phyloP scores from a whole-genome alignment of 2,113 vertebrate species.

The Rhinopomastus cyanomelas region DNA sequence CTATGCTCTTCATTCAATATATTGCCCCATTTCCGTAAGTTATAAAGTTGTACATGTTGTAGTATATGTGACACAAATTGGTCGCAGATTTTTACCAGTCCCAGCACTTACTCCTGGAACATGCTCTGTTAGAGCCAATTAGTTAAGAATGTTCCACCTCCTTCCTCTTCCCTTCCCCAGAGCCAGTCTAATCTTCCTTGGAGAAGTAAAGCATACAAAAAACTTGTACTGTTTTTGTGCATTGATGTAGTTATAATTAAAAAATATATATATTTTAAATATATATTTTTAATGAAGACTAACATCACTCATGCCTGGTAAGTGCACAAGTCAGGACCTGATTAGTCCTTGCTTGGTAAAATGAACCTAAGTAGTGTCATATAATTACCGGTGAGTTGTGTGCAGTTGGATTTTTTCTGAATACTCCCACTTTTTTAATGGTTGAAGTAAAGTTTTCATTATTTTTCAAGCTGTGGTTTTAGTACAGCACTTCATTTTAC shows the following conservation, averaged over 20 bases:
- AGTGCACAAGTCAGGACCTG: not conserved
- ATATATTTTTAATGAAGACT: not conserved
- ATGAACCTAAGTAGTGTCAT: not conserved
- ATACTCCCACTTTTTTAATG: not conserved
- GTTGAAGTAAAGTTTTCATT: not conserved
- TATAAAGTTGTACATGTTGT: slow-evolving; percentile 67
- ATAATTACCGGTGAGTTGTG: not conserved
- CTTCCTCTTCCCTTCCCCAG: slow-evolving; percentile 8
- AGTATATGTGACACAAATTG: slow-evolving; percentile 64
- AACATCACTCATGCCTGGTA: not conserved
- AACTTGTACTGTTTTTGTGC: not conserved
- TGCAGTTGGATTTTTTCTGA: not conserved
- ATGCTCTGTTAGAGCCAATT: slow-evolving; percentile 10
- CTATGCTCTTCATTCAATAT: slow-evolving; percentile 74
- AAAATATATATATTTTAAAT: not conserved
- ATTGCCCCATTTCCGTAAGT: slow-evolving; percentile 74
- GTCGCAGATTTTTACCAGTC: slow-evolving; percentile 47
- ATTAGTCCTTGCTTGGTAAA: not conserved
- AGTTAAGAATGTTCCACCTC: slow-evolving; percentile 35
- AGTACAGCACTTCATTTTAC: not conserved
- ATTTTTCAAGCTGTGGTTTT: not conserved
- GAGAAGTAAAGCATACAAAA: not conserved
- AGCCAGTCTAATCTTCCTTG: not conserved
- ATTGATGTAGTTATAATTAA: not conserved
- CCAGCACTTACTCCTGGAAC: slow-evolving; percentile 13